Base-by-base conservation (phyloP, 1,140 invertebrate species). In the Uloborus diversus region DNA sequence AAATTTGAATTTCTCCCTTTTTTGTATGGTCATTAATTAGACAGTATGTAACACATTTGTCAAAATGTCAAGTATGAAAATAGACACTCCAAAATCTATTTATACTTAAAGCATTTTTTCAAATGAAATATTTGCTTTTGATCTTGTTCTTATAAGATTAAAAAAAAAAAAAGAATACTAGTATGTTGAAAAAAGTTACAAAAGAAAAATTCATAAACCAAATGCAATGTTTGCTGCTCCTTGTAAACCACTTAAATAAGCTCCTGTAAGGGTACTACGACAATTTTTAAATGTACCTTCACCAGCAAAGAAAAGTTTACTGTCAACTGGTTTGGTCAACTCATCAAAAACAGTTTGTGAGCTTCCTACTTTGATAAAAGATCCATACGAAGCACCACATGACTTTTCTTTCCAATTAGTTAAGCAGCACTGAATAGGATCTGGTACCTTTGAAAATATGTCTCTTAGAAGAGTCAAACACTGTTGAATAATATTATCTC, bases 281-380 rank as follows among this genome's bases (percentile, higher is more conserved):
- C 86, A 87, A 69, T 85, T 85, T 4, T 86, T 84, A 71, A 86
- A 87, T n/a, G 88, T 89, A 17, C 86, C 87, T 85, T 89, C 89
- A 80, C 89, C 89, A 70, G 88, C 88, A 85, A 89, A 89, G 83
- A 82, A 89, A 11, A 89, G 3, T 81, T 85, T 86, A 7, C 87
- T 81, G 25, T 85, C 83, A 17, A 89, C 69, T 17, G 85, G 76
- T 81, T 86, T 81, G 30, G 87, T 86, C 42, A 89, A 66, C 33
- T 82, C 65, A 73, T 88, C 87, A 82, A 88, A 88, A 32, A 84
- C 78, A 9, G 85, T 84, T 1, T 85, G 86, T 32, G 68, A 82
- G 27, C 81, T 84, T 27, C 86, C 86, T 4, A 87, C 85, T 69
- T 87, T 87, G 4, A 89, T 82, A 81, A 86, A 89, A 59, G 85